Evolutionary conservation across 2,797 vertebrate species (phyloP), one percentile per base, ranked within the genome.

Genomic region (Taeniopygia guttata): DNA sequence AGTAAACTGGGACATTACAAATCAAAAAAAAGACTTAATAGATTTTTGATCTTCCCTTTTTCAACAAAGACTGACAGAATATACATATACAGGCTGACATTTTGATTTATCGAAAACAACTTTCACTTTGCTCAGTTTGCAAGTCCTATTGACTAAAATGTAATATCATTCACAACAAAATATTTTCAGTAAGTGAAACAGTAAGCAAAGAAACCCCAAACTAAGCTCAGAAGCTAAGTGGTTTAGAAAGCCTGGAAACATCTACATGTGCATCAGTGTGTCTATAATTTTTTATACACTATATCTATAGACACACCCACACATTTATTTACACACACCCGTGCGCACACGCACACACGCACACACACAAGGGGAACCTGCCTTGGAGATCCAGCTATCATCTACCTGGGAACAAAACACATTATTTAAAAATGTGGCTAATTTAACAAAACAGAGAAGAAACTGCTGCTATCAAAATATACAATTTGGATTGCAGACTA

Each of bases 401-500:
- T 74, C 97, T 98, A 98, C 94, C 94, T 66, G 75, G 95, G 97
- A 97, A 97, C 97, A 97, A 96, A 97, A 96, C 95, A 88, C 94
- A 96, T 97, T 75, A 56, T 95, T 97, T 97, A 93, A 97, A 98
- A 98, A 95, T 97, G 97, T 97, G 95, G 82, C 97, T 97, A 97
- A 97, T 97, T 97, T 97, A 98, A 98, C 97, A 97, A 98, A 98
- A 97, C 93, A 89, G 95, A 97, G 97, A 96, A 97, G 97, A 98
- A 98, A 98, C 96, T 91, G 96, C 95, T 96, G 97, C 98, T 98
- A 98, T 98, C 98, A 98, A 98, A 98, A 98, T 98, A 98, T 98
- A 98, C 98, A 98, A 98, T 98, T 98, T 98, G 96, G 97, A 96
- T 97, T 98, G 98, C 97, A 98, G 97, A 97, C 97, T 98, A 98